Conservation (phyloP, 2,888 invertebrate genomes). For the Fabriciana adippe region DNA sequence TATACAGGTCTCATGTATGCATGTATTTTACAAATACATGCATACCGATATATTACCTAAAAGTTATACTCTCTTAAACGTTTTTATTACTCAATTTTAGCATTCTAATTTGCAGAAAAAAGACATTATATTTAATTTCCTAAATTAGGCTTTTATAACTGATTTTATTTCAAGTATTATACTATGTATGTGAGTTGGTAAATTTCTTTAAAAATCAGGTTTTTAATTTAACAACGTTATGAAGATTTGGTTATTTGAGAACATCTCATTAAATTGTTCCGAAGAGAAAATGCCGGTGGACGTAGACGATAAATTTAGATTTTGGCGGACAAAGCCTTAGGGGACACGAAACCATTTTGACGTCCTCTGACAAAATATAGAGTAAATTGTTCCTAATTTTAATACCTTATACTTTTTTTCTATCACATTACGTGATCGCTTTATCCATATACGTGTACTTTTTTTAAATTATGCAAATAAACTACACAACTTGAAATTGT, state of each 20-base stretch:
- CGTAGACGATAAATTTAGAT: constrained; percentile 44
- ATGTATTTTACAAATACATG: too few relatives aligned
- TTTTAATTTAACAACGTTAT: constrained; percentile 6
- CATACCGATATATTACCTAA: too few relatives aligned
- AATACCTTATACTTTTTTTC: neutral
- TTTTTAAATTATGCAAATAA: too few relatives aligned
- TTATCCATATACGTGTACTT: too few relatives aligned
- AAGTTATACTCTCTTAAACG: too few relatives aligned
- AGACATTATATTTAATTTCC: too few relatives aligned
- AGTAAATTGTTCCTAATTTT: constrained; percentile 4
- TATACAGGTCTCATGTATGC: neutral
- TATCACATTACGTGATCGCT: neutral
- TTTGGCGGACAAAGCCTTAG: constrained; percentile 25
- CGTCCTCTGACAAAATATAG: constrained; percentile 45
- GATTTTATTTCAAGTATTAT: too few relatives aligned
- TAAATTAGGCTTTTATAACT: too few relatives aligned
- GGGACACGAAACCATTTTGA: constrained; percentile 48
- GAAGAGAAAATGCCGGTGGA: constrained; percentile 48
- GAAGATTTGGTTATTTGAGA: constrained; percentile 47
- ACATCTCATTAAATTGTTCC: constrained; percentile 53
- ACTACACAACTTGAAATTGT: too few relatives aligned
- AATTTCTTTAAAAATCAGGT: neutral
- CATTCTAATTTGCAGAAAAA: too few relatives aligned
- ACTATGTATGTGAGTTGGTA: neutral
- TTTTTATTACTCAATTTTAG: too few relatives aligned